Percentiles rank a stretch among this genome's conserved stretches.
Conservation (phyloP, 2,113 vertebrate species). For the Platycercus adscitus region DNA sequence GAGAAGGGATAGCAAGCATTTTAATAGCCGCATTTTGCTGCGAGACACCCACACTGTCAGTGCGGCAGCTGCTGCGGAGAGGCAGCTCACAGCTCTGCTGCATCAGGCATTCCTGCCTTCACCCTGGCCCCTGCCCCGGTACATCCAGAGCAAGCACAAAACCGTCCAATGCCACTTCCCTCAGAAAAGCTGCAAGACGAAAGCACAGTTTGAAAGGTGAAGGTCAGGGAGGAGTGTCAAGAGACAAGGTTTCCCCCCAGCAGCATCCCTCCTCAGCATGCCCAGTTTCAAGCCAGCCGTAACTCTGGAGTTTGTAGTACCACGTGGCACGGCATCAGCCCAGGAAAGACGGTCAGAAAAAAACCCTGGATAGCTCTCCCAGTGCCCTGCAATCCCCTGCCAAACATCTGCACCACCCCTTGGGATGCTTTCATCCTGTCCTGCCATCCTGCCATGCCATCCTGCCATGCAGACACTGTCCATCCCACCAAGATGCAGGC, state of each 20-base stretch:
- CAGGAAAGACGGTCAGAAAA: neutral
- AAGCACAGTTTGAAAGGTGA: neutral
- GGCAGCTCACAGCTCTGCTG: slow-evolving; percentile 21
- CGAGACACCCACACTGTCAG: neutral
- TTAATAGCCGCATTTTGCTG: neutral
- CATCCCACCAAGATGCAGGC: accelerated
- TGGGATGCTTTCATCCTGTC: neutral
- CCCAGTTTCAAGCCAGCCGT: neutral
- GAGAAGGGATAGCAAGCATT: neutral
- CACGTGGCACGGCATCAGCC: neutral
- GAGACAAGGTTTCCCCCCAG: neutral
- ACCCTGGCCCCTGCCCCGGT: accelerated
- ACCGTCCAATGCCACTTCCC: neutral
- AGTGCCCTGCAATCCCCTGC: neutral
- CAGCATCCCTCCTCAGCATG: neutral
- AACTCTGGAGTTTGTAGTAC: neutral
- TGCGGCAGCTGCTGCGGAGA: slow-evolving; percentile 1
- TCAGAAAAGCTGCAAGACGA: neutral
- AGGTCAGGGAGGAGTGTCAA: neutral
- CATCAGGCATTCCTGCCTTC: slow-evolving; percentile 7
- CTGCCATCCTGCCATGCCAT: neutral
- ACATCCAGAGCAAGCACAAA: neutral
- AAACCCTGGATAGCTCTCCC: neutral
- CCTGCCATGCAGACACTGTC: neutral
- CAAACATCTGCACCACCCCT: neutral